phyloP scores from a whole-genome alignment of 1,140 invertebrate species.

The Lucilia sericata region DNA sequence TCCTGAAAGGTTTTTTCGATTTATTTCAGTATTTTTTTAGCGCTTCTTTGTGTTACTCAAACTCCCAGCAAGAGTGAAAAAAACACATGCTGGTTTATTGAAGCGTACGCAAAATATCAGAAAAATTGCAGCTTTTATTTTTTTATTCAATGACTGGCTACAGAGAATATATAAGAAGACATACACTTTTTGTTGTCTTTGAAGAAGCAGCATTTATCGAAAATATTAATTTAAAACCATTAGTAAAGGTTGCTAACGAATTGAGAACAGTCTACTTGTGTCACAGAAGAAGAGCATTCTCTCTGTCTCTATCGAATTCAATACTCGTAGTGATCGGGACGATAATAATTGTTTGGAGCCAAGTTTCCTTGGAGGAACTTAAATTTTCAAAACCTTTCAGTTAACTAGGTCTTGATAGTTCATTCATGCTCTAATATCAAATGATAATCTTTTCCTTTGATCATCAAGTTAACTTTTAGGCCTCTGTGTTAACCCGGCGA shows the following conservation, averaged over 20 bases:
- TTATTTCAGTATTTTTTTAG: neutral
- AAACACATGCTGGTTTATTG: slow-evolving; percentile 2
- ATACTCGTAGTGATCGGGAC: no score
- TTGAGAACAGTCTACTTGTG: neutral
- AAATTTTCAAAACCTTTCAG: no score
- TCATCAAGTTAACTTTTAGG: no score
- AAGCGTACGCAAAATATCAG: slow-evolving; percentile 10
- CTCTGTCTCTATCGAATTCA: no score
- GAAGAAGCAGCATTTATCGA: neutral
- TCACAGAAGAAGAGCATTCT: no score
- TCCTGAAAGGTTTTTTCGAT: slow-evolving; percentile 6
- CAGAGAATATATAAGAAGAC: neutral
- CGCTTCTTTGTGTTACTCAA: neutral
- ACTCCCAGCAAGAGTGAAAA: neutral
- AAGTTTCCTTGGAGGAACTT: no score
- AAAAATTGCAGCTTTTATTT: slow-evolving; percentile 15
- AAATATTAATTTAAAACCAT: neutral
- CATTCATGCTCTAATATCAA: no score
- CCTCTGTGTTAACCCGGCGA: no score
- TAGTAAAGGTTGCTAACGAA: neutral
- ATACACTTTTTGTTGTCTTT: neutral
- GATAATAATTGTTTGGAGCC: no score
- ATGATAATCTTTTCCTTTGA: no score
- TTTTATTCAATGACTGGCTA: neutral
- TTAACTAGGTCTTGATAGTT: no score